phyloP scores from a whole-genome alignment of 2,113 vertebrate species.

The Anthoscopus minutus region DNA sequence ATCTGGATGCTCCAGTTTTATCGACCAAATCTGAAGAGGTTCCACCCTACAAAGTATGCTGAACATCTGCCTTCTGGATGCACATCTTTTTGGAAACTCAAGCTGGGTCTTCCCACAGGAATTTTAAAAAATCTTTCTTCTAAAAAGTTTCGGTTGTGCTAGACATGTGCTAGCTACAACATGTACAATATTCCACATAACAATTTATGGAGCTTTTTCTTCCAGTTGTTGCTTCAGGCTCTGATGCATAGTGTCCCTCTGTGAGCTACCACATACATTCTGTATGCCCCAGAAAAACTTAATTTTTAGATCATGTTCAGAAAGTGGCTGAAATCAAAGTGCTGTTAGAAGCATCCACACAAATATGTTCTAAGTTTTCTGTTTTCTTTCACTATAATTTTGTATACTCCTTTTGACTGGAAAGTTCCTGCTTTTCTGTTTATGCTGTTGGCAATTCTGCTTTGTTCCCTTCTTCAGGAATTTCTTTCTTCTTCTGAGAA shows the following conservation, averaged over 20 bases:
- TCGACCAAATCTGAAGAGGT: neutral
- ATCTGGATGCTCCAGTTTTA: neutral
- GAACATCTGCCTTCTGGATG: neutral
- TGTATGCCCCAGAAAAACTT: neutral
- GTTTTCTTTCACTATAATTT: neutral
- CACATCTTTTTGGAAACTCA: neutral
- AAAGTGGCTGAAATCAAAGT: neutral
- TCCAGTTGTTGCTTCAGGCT: neutral
- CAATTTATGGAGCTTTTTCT: neutral
- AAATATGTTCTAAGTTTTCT: neutral
- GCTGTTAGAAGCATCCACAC: neutral
- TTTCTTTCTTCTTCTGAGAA: too few species aligned
- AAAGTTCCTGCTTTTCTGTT: neutral
- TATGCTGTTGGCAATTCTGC: neutral
- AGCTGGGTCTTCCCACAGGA: neutral
- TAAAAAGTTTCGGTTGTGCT: neutral
- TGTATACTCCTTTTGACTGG: neutral
- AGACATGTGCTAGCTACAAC: neutral
- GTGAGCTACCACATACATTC: fast-evolving
- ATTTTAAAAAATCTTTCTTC: neutral
- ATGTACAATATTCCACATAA: neutral
- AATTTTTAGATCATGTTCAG: neutral
- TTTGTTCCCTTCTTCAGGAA: neutral
- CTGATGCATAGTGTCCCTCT: neutral
- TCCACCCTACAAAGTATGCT: neutral